Evolutionary conservation across 2,113 vertebrate genomes (phyloP), one percentile per base, ranked within the genome.

Genomic region (Cavia porcellus): DNA sequence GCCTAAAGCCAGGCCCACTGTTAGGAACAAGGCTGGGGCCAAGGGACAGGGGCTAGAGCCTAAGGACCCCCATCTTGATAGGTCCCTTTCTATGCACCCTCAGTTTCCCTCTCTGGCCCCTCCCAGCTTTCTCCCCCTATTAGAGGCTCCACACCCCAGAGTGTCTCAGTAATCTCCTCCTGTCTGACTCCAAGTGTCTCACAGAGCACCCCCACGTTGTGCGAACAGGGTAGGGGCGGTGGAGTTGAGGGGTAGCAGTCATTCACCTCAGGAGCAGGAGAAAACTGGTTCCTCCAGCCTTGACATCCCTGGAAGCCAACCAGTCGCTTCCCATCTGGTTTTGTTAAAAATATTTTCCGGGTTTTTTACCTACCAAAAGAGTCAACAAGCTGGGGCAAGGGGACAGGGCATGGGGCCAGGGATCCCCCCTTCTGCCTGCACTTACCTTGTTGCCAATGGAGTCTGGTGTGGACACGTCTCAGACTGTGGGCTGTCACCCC

Each of bases 281-380:
- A 81, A 22, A 82, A 7, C 45, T 22, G 19, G 62, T 17, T 88
- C 89, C 64, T 95, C 52, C 25, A 47, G 32, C 32, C 87, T 79
- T 80, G 82, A 80, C 72, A 57, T 68, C 3, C 47, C 86, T 57
- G 32, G 12, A 35, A 30, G 64, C 42, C 61, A 55, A 55, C 70
- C 2, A 9, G 90, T 32, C 74, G 92, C 92, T 72, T 91, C 87
- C 90, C 96, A 90, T 97, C 92, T 98, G 90, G 90, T 96, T 98
- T 97, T 90, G 92, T 93, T 97, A 97, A 96, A 96, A 90, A 88
- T 88, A 94, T 89, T 96, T 98, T 95, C 45, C 92, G 81, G 93
- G 96, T 95, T 96, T 96, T 92, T 92, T 19, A 77, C 75, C 91
- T 90, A 84, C 75, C 45, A 20, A 5, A 95, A 94, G 77, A 97